Percentiles rank a stretch among this genome's conserved stretches.
Conservation (phyloP, 2,113 vertebrate genomes). For the Apodemus sylvaticus region DNA sequence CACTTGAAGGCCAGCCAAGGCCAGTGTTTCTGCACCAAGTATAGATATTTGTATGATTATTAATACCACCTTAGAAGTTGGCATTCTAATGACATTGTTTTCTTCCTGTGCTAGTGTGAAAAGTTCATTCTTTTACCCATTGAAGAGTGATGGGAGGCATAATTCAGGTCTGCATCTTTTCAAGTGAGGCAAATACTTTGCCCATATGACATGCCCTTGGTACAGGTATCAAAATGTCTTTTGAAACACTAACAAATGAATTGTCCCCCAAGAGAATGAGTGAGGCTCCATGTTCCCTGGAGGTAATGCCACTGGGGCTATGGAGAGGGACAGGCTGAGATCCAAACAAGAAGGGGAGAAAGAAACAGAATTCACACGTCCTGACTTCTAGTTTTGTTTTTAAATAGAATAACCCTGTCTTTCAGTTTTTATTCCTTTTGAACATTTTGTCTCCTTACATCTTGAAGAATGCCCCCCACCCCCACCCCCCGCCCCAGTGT, state of each 20-base stretch:
- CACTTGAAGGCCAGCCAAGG: neutral
- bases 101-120: constrained; percentile 27
- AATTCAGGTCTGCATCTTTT: constrained; percentile 39
- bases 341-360: neutral
- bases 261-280: neutral
- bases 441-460: neutral
- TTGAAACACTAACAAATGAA: constrained; percentile 36
- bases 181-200: constrained; percentile 39
- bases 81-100: constrained; percentile 19
- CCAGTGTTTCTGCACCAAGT: neutral
- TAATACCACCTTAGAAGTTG: constrained; percentile 10
- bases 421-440: constrained; percentile 48
- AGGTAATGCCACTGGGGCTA: neutral
- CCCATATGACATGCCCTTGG: neutral
- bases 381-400: constrained; percentile 16
- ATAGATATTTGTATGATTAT: constrained; percentile 2
- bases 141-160: constrained; percentile 33
- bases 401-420: constrained; percentile 36
- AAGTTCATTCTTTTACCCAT: constrained; percentile 52
- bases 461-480: neutral
- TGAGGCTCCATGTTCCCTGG: neutral
- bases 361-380: constrained; percentile 3
- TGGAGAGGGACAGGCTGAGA: neutral
- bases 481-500: neutral
- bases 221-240: constrained; percentile 34